Evolutionary conservation across 37 sponge, comb jelly and placozoan genomes (phyloP).

Genomic region (Axinella damicornis): DNA sequence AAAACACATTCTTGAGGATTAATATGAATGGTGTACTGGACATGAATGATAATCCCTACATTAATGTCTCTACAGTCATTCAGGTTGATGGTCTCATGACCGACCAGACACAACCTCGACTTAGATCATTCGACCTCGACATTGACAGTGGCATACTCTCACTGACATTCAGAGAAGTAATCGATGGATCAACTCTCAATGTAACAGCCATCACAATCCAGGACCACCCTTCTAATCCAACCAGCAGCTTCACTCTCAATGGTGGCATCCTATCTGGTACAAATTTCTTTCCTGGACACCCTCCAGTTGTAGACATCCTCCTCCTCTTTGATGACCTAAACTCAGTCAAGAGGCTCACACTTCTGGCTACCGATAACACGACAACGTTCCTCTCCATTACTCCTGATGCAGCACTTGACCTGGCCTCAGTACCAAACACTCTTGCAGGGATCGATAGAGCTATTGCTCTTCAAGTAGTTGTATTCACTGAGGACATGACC

Average conservation of each 20-base stretch:
- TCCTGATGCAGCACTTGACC: slow-evolving; percentile 58
- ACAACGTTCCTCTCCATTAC: slow-evolving; percentile 76
- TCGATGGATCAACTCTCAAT: slow-evolving; percentile 72
- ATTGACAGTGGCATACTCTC: slow-evolving; percentile 55
- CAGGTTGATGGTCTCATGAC: slow-evolving; percentile 25
- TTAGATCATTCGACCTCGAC: slow-evolving; percentile 68
- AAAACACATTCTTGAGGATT: slow-evolving; percentile 63
- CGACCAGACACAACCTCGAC: slow-evolving; percentile 51
- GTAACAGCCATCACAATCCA: slow-evolving; percentile 61
- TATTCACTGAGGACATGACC: slow-evolving; percentile 59
- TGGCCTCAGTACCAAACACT: slow-evolving; percentile 35
- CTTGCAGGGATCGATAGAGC: slow-evolving; percentile 29
- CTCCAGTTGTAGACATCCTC: slow-evolving; percentile 69
- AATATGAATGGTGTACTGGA: slow-evolving; percentile 49
- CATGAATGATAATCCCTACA: slow-evolving; percentile 74
- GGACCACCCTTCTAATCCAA: not conserved
- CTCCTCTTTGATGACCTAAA: slow-evolving; percentile 72
- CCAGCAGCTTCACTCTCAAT: slow-evolving; percentile 17
- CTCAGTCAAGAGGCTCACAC: slow-evolving; percentile 62
- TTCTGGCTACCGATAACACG: slow-evolving; percentile 56
- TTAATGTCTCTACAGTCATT: slow-evolving; percentile 28
- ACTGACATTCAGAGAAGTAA: slow-evolving; percentile 81
- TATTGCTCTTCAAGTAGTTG: slow-evolving; percentile 23
- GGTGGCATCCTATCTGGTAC: slow-evolving; percentile 73
- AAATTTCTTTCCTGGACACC: slow-evolving; percentile 70